phyloP scores from a whole-genome alignment of 1,140 invertebrate species.

The Ceratina japonica region DNA sequence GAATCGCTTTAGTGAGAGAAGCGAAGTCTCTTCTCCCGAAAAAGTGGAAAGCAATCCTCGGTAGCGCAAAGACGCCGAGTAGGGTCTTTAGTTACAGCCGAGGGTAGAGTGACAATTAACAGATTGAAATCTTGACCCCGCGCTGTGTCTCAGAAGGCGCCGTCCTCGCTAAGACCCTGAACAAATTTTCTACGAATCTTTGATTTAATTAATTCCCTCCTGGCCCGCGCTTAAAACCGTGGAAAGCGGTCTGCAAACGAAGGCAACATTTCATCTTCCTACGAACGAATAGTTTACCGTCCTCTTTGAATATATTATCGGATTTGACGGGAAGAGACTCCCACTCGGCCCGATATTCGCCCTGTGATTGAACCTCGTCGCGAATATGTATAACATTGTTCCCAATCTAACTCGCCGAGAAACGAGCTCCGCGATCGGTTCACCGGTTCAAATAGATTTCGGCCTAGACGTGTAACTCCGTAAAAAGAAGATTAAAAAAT shows the following conservation, averaged over 20 bases:
- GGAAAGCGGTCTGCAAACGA: conserved; percentile 1
- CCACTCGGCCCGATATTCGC: conserved; percentile 11
- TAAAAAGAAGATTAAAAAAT: no score
- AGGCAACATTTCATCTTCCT: conserved; percentile 22
- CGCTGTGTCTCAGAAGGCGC: neutral
- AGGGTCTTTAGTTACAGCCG: neutral
- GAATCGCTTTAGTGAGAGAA: neutral
- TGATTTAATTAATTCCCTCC: conserved; percentile 43
- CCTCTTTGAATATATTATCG: conserved; percentile 27
- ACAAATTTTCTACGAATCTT: conserved; percentile 22
- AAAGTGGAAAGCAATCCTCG: neutral
- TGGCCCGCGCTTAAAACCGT: conserved; percentile 6
- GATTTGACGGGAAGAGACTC: neutral
- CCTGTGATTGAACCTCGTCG: neutral
- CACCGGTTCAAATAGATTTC: no score
- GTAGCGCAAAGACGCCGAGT: neutral
- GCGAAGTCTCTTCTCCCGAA: conserved; percentile 23
- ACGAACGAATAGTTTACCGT: conserved; percentile 12
- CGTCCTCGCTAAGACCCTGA: neutral
- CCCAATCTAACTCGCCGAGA: no score
- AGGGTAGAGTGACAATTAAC: conserved; percentile 35
- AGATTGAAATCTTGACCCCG: conserved; percentile 41
- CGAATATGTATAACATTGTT: conserved; percentile 12
- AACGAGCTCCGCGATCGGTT: no score
- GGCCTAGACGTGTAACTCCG: no score